Percentiles rank a stretch among this genome's conserved stretches.
Conservation (phyloP, 2,888 invertebrate species). For the Punctoribates punctum region DNA sequence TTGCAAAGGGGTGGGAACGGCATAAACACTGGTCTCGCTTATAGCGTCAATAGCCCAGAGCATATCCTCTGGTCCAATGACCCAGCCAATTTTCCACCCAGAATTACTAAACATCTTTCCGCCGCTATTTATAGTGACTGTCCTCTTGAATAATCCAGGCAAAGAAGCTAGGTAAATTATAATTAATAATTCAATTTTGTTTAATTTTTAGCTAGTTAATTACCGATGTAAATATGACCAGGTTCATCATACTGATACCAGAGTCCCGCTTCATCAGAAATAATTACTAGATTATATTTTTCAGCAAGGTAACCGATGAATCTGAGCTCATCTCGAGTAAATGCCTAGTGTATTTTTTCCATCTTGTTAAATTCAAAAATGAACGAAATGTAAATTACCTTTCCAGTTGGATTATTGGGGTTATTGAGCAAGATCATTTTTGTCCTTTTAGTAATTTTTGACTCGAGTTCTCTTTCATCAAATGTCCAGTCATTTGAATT, state of each 20-base stretch:
- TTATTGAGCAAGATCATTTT: background rate
- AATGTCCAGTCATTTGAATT: background rate
- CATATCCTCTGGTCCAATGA: background rate
- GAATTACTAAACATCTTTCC: conserved; percentile 99
- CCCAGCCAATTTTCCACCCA: conserved; percentile 69
- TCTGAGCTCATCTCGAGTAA: background rate
- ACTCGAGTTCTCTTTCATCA: background rate
- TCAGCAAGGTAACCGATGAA: background rate
- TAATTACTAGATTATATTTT: background rate
- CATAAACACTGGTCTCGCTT: background rate
- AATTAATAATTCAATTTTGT: too few relatives aligned
- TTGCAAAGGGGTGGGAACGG: background rate
- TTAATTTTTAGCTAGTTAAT: too few relatives aligned
- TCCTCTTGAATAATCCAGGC: background rate
- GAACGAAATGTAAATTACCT: background rate
- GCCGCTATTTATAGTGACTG: conserved; percentile 62
- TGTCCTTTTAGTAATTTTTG: background rate
- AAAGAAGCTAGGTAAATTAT: too few relatives aligned
- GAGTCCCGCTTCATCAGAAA: background rate
- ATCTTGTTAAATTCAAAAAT: background rate
- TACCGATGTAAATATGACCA: too few relatives aligned
- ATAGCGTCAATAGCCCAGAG: background rate
- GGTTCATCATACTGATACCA: background rate
- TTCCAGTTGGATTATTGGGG: background rate
- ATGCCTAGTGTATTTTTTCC: background rate